Base-by-base conservation (phyloP, 2,113 vertebrate species). In the Pseudopipra pipra region DNA sequence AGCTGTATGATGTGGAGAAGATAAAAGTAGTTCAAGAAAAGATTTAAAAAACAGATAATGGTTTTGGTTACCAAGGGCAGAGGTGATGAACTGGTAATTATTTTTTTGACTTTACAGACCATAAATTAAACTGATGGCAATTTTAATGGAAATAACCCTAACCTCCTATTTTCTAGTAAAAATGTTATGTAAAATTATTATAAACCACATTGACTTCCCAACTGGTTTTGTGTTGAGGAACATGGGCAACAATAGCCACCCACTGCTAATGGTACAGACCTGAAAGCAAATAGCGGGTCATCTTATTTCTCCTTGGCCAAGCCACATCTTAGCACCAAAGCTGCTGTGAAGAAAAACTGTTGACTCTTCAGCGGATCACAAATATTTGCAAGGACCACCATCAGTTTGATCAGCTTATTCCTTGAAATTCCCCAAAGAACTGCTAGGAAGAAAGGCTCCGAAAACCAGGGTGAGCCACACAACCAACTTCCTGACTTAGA, bases 221-320 rank as follows among this genome's bases (percentile, higher is more conserved):
- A 35, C 25, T 9, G 15, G 27, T 66, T 62, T 55, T 51, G 19
- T 43, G 17, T 43, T 70, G 37, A 46, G 70, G 35, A 74, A 31
- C 7, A 7, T 4, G 46, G 22, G 43, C 25, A 37, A 7, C 0
- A 0, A 10, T 20, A 43, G 55, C 12, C 23, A 0, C 0, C 5
- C 4, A 24, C 22, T 21, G 41, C 25, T 43, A 37, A 43, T 0
- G 1, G 19, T 27, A 30, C 33, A 51, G 43, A 59, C 33, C 56
- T 30, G 19, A 41, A 33, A 44, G 33, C 3, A 14, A 49, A 12
- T 4, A 66, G 4, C 4, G 1, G 23, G 8, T 10, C 9, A 5
- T 5, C 28, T 14, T 31, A 18, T 72, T 91, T 63, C 72, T 76
- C 28, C 56, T 17, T 39, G 54, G 37, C 24, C 56, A 6, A 39